Conservation (phyloP, 2,113 vertebrate species). For the Tychaedon coryphoeus region DNA sequence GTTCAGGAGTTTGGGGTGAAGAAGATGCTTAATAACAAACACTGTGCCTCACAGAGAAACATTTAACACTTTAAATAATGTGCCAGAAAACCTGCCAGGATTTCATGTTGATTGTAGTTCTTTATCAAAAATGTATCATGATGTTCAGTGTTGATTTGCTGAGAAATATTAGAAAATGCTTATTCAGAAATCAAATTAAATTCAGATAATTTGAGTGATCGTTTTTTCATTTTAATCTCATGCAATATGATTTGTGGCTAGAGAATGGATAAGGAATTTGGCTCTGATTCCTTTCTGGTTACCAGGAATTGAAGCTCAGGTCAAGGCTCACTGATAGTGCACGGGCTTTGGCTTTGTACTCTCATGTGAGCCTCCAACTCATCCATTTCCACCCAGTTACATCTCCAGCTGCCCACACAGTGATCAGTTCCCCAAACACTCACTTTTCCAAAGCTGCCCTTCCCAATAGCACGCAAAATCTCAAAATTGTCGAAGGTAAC, state of each 20-base stretch:
- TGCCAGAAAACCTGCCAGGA: neutral
- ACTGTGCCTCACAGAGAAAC: neutral
- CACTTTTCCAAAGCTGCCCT: constrained; percentile 98
- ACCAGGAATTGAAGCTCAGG: neutral
- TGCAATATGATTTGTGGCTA: neutral
- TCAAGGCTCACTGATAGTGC: neutral
- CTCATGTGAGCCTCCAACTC: neutral
- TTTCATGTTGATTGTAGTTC: neutral
- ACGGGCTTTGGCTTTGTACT: neutral
- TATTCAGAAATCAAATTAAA: neutral
- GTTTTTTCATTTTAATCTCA: neutral
- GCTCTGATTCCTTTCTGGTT: neutral
- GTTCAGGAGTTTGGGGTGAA: neutral
- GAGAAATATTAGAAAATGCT: neutral
- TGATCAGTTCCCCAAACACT: constrained; percentile 36
- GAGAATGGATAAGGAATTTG: neutral
- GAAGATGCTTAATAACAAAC: neutral
- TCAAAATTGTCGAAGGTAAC: constrained; percentile 98
- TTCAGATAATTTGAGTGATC: neutral
- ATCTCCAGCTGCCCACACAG: neutral
- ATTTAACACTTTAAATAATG: neutral
- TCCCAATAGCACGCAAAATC: constrained; percentile 95
- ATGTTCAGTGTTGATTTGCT: neutral
- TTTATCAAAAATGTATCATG: neutral
- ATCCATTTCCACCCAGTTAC: neutral